Evolutionary conservation across 2,888 invertebrate genomes (phyloP), one percentile per base, ranked within the genome.

Genomic region (Auanema freiburgensis): DNA sequence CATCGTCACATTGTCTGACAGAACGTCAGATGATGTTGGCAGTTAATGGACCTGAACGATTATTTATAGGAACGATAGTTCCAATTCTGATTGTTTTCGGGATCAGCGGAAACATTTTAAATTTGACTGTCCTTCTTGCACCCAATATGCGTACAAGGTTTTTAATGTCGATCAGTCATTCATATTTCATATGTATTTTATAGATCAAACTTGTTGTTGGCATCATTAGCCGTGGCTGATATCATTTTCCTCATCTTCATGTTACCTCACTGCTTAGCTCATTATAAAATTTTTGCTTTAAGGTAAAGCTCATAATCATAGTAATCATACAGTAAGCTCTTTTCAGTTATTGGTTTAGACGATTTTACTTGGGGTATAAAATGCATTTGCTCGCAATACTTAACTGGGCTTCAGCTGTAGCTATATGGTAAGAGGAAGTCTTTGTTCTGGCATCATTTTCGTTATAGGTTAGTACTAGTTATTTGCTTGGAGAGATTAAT

Each of bases 331-430:
- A 46, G 46, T 46, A 21, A n/a, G 43, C 10, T 21, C 46, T 10
- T 21, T 73, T 72, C 50, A 76, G 69, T 18, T 63, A 76, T 50
- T 68, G 69, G 65, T 81, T 81, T 62, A 75, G 80, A 11, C 59
- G 68, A 12, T 66, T 79, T 42, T 81, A 81, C 63, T 65, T 81
- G 8, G 64, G 68, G 6, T 61, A 73, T 54, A 79, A 80, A 55
- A 67, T 73, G 59, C 79, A 81, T 59, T 68, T 82, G 12, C 67
- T 82, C 10, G 74, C 76, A 11, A 62, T 82, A 56, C 66, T 78
- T 41, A 81, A 81, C 63, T 81, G 80, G 80, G 74, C 78, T 21
- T 76, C 77, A 23, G 81, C 81, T 6, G 73, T 71, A 5, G 77
- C 81, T 40, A 81, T 79, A 43, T 82, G 81, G 80, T 78, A 50